Base-by-base conservation (phyloP, 2,113 vertebrate species). In the Irena cyanogastra region DNA sequence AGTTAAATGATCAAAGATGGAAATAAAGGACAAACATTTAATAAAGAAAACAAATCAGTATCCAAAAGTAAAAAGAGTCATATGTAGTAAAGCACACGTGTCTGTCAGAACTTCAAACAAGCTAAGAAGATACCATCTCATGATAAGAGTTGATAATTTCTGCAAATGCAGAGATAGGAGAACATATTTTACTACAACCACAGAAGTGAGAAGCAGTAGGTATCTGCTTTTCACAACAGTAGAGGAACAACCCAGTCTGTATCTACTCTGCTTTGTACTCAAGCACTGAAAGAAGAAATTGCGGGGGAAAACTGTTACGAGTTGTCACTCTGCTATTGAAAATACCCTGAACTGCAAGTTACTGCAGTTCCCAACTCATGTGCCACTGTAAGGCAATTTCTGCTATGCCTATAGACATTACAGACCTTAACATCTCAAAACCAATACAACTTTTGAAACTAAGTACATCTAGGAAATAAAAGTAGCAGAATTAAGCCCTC, bases 1-100 rank as follows among this genome's bases (percentile, higher is more conserved):
- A 68, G 21, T 79, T 90, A 83, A 90, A 86, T 88, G 54, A 97
- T 96, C 91, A 96, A 97, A 97, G 93, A 69, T 50, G n/a, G 26
- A 75, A 93, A 81, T 16, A 91, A 90, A 93, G 37, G 22, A 89
- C 44, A 85, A 89, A 53, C 17, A 41, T 70, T 84, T 52, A 42
- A 75, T 24, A 56, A 70, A 72, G 63, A 88, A 94, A 96, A 57
- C 13, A 95, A 91, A 79, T 61, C 24, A 33, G 16, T 76, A 60
- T 26, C 11, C 39, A 60, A 94, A 91, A 57, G 33, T 68, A 90
- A 63, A 22, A 85, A 49, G 5, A 13, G 4, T 14, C 18, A 79
- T 4, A 31, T 20, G 49, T 7, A 59, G 45, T 54, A 89, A 82
- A 91, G 45, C n/a, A 54, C 9, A 10, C 24, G 13, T 41, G 16